A percentile compares a stretch with the other conserved stretches of the same genome.
phyloP scores from a whole-genome alignment of 2,888 invertebrate species.

The Scaptomyza parva region DNA sequence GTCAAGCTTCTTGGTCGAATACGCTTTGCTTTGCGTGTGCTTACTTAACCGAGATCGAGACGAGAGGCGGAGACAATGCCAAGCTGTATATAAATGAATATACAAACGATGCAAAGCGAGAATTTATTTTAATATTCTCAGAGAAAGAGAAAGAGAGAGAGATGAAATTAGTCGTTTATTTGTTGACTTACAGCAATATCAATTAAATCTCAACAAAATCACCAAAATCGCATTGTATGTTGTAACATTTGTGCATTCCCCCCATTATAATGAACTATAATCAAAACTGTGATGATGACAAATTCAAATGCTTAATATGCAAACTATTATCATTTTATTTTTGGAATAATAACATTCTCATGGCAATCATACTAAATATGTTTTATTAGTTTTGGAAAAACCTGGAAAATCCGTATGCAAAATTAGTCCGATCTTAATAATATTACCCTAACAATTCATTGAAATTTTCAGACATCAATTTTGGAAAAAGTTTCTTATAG shows the following conservation, averaged over 20 bases:
- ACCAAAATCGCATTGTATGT: slow-evolving; percentile 37
- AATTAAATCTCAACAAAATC: slow-evolving; percentile 45
- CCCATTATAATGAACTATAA: slow-evolving; percentile 21
- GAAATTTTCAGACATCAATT: background rate
- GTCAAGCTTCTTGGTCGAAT: slow-evolving; percentile 38
- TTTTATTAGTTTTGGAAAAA: slow-evolving; percentile 40
- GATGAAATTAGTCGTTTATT: slow-evolving; percentile 10
- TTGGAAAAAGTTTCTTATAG: background rate
- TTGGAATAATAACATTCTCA: slow-evolving; percentile 18
- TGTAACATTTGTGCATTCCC: slow-evolving; percentile 33
- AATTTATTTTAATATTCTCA: no score
- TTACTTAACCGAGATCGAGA: slow-evolving; percentile 24
- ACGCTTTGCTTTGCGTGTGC: slow-evolving; percentile 42
- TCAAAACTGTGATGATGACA: slow-evolving; percentile 25
- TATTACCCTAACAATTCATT: no score
- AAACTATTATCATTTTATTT: slow-evolving; percentile 14
- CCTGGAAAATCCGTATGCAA: background rate
- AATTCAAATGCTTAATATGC: slow-evolving; percentile 31
- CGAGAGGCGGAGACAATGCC: background rate
- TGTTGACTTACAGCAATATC: slow-evolving; percentile 16
- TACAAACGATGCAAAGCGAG: slow-evolving; percentile 1
- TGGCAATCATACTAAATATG: slow-evolving; percentile 31
- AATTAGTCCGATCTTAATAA: no score
- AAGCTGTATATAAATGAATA: slow-evolving; percentile 47
- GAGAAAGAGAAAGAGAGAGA: slow-evolving; percentile 7